Conservation (phyloP, 2,888 invertebrate genomes). For the Pycnomerus fuliginosus region DNA sequence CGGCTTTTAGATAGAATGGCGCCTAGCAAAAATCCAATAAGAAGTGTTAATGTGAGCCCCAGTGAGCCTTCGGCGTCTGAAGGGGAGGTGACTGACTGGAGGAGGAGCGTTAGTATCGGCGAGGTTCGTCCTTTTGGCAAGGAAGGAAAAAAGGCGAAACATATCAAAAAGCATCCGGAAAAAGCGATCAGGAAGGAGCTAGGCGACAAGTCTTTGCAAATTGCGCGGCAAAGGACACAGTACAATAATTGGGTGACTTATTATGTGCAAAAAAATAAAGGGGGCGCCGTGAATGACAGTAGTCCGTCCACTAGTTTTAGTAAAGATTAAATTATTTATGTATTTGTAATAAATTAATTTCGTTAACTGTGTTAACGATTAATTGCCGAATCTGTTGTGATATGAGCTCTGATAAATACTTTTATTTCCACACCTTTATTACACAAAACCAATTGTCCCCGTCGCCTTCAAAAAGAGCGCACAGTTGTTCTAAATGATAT, state of each 20-base stretch:
- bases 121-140: conserved; percentile 38
- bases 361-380: too few species aligned
- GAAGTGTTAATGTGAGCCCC: too few species aligned
- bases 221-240: conserved; percentile 34
- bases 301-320: conserved; percentile 16
- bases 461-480: too few species aligned
- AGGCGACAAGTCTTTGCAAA: conserved; percentile 20
- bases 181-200: conserved; percentile 18
- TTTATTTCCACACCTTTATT: too few species aligned
- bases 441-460: too few species aligned
- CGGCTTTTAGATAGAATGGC: too few species aligned
- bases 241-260: conserved; percentile 45
- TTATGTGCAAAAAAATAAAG: conserved; percentile 31
- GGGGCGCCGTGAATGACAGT: conserved; percentile 15
- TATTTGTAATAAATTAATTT: too few species aligned
- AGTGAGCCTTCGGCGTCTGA: too few species aligned
- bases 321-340: conserved; percentile 6
- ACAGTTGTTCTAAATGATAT: too few species aligned
- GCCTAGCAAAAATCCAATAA: too few species aligned
- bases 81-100: conserved; percentile 38
- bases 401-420: too few species aligned
- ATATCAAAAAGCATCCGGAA: conserved; percentile 27
- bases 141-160: conserved; percentile 20
- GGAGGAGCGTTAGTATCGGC: conserved; percentile 39
- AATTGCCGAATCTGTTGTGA: too few species aligned